These are phyloP conservation scores for Ophonus ardosiacus DNA, from an alignment of 2,888 invertebrate genomes.

Conservation along the genomic window DNA sequence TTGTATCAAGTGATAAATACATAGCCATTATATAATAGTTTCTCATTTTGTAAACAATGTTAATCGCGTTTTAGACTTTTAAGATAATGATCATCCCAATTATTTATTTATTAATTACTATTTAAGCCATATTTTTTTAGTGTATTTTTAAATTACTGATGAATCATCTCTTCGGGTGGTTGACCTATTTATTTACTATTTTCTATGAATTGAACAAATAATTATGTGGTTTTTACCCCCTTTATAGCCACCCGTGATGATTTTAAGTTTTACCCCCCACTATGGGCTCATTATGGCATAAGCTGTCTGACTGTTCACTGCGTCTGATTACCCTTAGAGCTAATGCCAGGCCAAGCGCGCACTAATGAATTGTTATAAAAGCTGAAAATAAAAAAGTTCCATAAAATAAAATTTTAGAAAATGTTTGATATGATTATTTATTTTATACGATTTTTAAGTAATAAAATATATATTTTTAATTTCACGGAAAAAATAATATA, in stretches of 20 bases:
- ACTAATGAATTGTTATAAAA: constrained; percentile 13
- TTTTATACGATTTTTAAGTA: too few relatives aligned
- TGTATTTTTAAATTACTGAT: background rate
- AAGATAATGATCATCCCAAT: background rate
- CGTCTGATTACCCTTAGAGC: constrained; percentile 12
- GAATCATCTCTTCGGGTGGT: too few relatives aligned
- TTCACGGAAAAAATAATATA: too few relatives aligned
- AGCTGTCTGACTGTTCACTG: constrained; percentile 23
- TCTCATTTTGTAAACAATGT: background rate
- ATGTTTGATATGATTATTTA: too few relatives aligned
- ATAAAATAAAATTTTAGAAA: background rate
- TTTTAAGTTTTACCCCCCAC: constrained; percentile 18
- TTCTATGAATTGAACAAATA: background rate
- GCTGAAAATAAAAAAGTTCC: background rate
- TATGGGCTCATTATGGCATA: constrained; percentile 34
- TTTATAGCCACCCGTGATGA: constrained; percentile 8
- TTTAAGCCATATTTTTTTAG: background rate
- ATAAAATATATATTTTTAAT: too few relatives aligned
- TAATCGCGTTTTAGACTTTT: background rate
- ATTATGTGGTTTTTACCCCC: constrained; percentile 8
- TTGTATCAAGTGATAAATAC: background rate
- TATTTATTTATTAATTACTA: background rate
- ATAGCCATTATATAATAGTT: constrained; percentile 6
- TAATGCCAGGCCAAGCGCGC: background rate
- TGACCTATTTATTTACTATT: background rate